A percentile compares a stretch with the other conserved stretches of the same genome.
These are phyloP conservation scores for Varanus komodoensis DNA, from an alignment of 2,113 vertebrate species.

Conservation along the genomic window DNA sequence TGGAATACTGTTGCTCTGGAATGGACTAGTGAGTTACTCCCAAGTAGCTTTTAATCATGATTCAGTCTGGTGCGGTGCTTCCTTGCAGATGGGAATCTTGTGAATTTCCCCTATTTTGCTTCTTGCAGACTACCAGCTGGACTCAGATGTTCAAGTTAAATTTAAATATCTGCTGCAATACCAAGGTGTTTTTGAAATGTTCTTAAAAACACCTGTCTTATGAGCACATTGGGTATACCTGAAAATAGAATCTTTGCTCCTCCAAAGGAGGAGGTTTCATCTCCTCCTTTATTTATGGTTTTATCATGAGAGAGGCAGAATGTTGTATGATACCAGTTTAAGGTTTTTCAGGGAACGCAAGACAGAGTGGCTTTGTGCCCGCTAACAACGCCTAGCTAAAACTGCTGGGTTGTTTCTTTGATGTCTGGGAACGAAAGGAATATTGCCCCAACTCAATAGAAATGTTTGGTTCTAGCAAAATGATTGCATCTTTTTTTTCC, in stretches of 20 bases:
- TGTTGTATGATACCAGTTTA: not conserved
- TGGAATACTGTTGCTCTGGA: not conserved
- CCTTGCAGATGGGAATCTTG: not conserved
- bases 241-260: not conserved
- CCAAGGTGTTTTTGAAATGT: not conserved
- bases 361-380: not conserved
- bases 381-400: not conserved
- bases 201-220: not conserved
- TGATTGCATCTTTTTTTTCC: not conserved
- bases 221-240: not conserved
- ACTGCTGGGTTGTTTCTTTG: not conserved
- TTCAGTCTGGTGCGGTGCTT: not conserved
- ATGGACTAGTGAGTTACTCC: not conserved
- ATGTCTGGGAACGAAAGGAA: not conserved
- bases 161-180: not conserved
- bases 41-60: not conserved
- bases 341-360: not conserved
- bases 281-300: not conserved
- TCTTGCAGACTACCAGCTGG: not conserved
- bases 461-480: not conserved
- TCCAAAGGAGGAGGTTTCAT: not conserved
- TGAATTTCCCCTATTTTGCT: not conserved
- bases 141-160: not conserved
- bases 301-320: not conserved
- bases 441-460: not conserved